Conservation (phyloP, 1,140 invertebrate genomes). For the Zaprionus lachaisei region DNA sequence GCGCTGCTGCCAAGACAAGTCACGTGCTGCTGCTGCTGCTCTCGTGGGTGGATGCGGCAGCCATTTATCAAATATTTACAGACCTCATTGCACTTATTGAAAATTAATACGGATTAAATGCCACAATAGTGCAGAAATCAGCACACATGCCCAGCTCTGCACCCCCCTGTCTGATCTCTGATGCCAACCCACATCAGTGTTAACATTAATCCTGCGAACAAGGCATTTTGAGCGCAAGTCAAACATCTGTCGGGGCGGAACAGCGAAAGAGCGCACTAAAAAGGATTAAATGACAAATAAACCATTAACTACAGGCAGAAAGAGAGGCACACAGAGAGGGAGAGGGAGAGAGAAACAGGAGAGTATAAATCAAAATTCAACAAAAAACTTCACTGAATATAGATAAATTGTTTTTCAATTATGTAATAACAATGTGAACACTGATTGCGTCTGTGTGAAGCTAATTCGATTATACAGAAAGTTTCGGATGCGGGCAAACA, state of each 20-base stretch:
- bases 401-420: slow-evolving; percentile 71
- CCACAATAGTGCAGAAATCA: slow-evolving; percentile 76
- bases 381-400: slow-evolving; percentile 41
- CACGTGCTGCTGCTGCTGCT: slow-evolving; percentile 60
- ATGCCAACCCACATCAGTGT: slow-evolving; percentile 31
- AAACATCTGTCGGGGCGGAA: slow-evolving; percentile 61
- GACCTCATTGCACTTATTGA: slow-evolving; percentile 76
- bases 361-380: neutral
- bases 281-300: slow-evolving; percentile 74
- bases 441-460: slow-evolving; percentile 61
- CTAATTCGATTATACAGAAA: slow-evolving; percentile 66
- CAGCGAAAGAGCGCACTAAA: slow-evolving; percentile 28
- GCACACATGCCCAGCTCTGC: slow-evolving; percentile 61
- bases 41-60: slow-evolving; percentile 16
- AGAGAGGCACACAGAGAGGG: neutral
- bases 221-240: slow-evolving; percentile 61
- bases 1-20: slow-evolving; percentile 21
- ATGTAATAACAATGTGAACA: slow-evolving; percentile 64
- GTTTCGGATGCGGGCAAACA: slow-evolving; percentile 54
- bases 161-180: slow-evolving; percentile 5
- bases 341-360: neutral
- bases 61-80: slow-evolving; percentile 76
- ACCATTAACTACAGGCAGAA: slow-evolving; percentile 3
- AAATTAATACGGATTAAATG: slow-evolving; percentile 77
- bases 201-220: slow-evolving; percentile 72